Evolutionary conservation across 2,797 vertebrate species (phyloP), one percentile per base, ranked within the genome.

Genomic region (Mormyrops attenuatus): DNA sequence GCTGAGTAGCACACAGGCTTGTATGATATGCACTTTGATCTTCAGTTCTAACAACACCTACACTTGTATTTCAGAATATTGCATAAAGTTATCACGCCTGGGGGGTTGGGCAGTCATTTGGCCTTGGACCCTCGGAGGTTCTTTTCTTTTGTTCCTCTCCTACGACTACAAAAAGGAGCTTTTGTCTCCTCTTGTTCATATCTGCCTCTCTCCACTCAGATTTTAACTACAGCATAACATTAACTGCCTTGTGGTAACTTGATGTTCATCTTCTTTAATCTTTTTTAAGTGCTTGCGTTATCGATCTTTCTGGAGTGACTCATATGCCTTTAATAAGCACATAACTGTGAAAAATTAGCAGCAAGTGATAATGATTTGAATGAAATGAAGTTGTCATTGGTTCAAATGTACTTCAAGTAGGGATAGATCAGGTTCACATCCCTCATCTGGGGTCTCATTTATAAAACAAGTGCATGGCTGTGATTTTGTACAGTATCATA

Each of bases 1-100:
- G 11, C 49, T 34, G 50, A 30, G 52, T 11, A 30, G 49, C n/a
- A 4, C 50, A 30, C 50, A 30, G n/a, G 13, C 85, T 86, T 17
- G 85, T 8, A 34, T 53, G 49, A 30, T 55, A 26, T 55, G 52
- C 22, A 34, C 47, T 52, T 52, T 86, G 49, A 52, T 52, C 49
- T 52, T 86, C 47, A 85, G 82, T 85, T 85, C 82, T 52, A 50
- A 52, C 49, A 50, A 85, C 82, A 85, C 82, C 44, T 30, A 85
- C 82, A 85, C 82, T 17, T 26, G 44, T 15, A 26, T 52, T 85
- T 85, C 77, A 47, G 41, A 82, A 82, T 73, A 73, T 47, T 82
- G 77, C 41, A 82, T 44, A 82, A 47, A 82, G 77, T 82, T 82
- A 22, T 47, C 77, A 47, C 1, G 20, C 41, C 77, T n/a, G 1